phyloP scores from a whole-genome alignment of 2,113 vertebrate species.

The Sminthopsis crassicaudata region DNA sequence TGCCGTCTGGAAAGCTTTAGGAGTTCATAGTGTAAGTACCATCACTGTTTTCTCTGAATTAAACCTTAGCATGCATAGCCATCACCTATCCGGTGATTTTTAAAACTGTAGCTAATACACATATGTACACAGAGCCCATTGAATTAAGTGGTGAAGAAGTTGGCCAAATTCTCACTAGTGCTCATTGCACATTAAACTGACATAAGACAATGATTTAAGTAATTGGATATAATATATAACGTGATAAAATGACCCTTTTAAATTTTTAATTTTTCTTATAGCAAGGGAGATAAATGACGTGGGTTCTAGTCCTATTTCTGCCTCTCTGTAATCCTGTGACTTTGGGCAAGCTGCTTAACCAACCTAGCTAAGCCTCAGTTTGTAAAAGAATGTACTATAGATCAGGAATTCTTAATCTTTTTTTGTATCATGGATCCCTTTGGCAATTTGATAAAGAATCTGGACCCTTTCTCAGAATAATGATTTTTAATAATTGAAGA shows the following conservation, averaged over 20 bases:
- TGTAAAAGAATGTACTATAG: neutral
- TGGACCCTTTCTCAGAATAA: neutral
- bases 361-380: neutral
- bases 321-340: neutral
- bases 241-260: neutral
- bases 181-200: constrained; percentile 14
- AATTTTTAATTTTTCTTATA: neutral
- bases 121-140: neutral
- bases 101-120: neutral
- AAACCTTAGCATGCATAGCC: constrained; percentile 4
- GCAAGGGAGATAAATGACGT: neutral
- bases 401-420: neutral
- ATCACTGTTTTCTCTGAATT: neutral
- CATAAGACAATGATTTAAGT: constrained; percentile 6
- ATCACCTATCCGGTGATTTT: neutral
- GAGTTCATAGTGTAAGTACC: constrained; percentile 91
- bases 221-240: neutral
- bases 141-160: constrained; percentile 4
- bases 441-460: neutral
- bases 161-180: constrained; percentile 31
- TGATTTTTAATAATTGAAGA: neutral
- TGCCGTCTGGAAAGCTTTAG: constrained; percentile 91
- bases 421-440: neutral
- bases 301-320: neutral
- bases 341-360: neutral